A percentile compares a stretch with the other conserved stretches of the same genome.
Evolutionary conservation across 2,888 invertebrate genomes (phyloP).

Genomic region (Drosophila gaucha): DNA sequence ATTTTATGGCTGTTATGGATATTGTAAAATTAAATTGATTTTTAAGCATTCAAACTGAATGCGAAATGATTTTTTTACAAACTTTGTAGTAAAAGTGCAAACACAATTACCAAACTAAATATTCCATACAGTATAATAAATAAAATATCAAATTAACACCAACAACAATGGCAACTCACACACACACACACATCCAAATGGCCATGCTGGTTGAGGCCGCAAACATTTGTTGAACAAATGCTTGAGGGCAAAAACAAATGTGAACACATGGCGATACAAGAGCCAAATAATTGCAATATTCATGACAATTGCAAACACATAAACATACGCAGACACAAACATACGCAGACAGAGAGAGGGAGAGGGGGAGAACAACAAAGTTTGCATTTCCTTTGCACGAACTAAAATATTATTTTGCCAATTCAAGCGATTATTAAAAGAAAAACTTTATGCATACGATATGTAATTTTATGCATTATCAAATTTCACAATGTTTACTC

Average conservation of each 20-base stretch:
- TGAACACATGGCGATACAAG: conserved; percentile 61
- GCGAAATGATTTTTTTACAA: conserved; percentile 16
- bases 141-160: conserved; percentile 80
- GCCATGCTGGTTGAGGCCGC: conserved; percentile 46
- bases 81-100: conserved; percentile 47
- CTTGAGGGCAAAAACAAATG: conserved; percentile 67
- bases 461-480: conserved; percentile 53
- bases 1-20: conserved; percentile 1
- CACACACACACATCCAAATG: conserved; percentile 17
- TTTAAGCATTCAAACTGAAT: conserved; percentile 29
- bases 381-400: conserved; percentile 66
- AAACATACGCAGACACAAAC: conserved; percentile 31
- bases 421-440: conserved; percentile 39
- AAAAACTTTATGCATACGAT: conserved; percentile 42
- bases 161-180: conserved; percentile 32
- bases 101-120: conserved; percentile 74
- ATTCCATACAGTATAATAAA: conserved; percentile 71
- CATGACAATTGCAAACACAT: conserved; percentile 66
- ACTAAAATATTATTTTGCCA: conserved; percentile 51
- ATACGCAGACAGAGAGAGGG: conserved; percentile 19
- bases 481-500: conserved; percentile 29
- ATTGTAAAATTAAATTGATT: conserved; percentile 55
- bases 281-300: conserved; percentile 77
- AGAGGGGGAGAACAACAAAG: conserved; percentile 1
- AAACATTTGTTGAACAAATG: conserved; percentile 75